Conservation (phyloP, 2,113 vertebrate genomes). For the Coregonus clupeaformis region DNA sequence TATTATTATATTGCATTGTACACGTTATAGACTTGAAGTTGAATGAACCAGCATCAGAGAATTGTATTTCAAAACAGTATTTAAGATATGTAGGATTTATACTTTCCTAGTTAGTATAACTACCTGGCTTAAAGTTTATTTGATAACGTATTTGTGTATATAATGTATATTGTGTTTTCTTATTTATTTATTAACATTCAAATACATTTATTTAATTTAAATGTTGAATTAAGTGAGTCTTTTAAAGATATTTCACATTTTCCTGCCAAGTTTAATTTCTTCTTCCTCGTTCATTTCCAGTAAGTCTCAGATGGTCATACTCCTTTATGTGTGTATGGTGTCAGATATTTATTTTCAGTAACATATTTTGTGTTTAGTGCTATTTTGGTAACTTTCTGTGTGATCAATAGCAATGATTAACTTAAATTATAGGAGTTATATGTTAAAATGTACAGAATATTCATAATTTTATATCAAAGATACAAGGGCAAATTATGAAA, state of each 20-base stretch:
- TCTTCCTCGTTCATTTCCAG: not conserved
- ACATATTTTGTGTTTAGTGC: constrained; percentile 38
- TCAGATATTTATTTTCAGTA: constrained; percentile 17
- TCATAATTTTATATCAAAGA: not conserved
- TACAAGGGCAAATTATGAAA: not conserved
- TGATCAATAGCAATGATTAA: not conserved
- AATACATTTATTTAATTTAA: constrained; percentile 30
- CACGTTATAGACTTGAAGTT: constrained; percentile 8
- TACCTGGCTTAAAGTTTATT: constrained; percentile 45
- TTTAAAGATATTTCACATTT: not conserved
- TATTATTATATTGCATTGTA: too few relatives aligned
- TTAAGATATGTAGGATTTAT: not conserved
- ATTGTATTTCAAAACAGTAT: constrained; percentile 6
- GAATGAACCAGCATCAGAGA: not conserved
- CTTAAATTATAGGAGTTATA: not conserved
- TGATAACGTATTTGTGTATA: constrained; percentile 18
- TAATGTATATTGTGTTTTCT: not conserved
- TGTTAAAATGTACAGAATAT: not conserved
- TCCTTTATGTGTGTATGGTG: constrained; percentile 18
- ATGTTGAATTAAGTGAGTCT: not conserved
- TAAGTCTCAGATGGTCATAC: constrained; percentile 1
- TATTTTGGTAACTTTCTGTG: constrained; percentile 1
- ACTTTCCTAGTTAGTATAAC: constrained; percentile 1
- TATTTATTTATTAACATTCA: constrained; percentile 27
- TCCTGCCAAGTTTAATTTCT: not conserved